Percentiles rank a stretch among this genome's conserved stretches.
These are phyloP conservation scores for Stegastes partitus DNA, from an alignment of 2,113 vertebrate species.

Conservation along the genomic window DNA sequence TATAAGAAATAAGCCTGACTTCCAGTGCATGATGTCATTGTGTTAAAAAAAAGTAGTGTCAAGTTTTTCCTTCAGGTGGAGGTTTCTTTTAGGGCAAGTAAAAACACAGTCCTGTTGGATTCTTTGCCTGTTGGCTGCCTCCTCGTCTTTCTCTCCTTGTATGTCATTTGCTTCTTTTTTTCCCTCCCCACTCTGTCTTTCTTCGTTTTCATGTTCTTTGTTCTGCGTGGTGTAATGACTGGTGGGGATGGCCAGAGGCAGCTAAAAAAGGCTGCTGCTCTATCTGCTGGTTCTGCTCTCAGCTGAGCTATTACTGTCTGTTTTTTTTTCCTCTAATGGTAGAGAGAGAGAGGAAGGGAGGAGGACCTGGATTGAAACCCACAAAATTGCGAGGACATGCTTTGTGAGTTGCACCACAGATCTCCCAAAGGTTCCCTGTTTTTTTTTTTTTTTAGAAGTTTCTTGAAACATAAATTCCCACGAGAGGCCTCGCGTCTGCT, in stretches of 20 bases:
- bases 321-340: slow-evolving; percentile 45
- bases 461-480: slow-evolving; percentile 29
- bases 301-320: slow-evolving; percentile 40
- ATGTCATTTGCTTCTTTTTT: slow-evolving; percentile 39
- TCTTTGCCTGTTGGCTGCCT: slow-evolving; percentile 21
- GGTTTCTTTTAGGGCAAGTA: slow-evolving; percentile 58
- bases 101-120: slow-evolving; percentile 57
- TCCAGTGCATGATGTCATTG: neutral
- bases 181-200: slow-evolving; percentile 16
- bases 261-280: slow-evolving; percentile 42
- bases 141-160: slow-evolving; percentile 8
- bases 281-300: slow-evolving; percentile 29
- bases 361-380: slow-evolving; percentile 43
- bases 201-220: slow-evolving; percentile 57
- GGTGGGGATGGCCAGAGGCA: slow-evolving; percentile 52
- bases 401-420: slow-evolving; percentile 45
- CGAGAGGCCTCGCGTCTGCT: neutral
- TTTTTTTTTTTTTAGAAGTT: slow-evolving; percentile 32
- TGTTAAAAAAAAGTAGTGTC: slow-evolving; percentile 6
- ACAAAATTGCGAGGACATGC: slow-evolving; percentile 26
- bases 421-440: neutral
- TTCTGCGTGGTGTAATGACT: slow-evolving; percentile 50
- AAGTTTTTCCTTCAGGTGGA: slow-evolving; percentile 28
- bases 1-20: neutral
- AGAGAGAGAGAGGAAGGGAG: slow-evolving; percentile 49